Evolutionary conservation across 2,888 invertebrate genomes (phyloP), one percentile per base, ranked within the genome.

Genomic region (Anoplius nigerrimus): DNA sequence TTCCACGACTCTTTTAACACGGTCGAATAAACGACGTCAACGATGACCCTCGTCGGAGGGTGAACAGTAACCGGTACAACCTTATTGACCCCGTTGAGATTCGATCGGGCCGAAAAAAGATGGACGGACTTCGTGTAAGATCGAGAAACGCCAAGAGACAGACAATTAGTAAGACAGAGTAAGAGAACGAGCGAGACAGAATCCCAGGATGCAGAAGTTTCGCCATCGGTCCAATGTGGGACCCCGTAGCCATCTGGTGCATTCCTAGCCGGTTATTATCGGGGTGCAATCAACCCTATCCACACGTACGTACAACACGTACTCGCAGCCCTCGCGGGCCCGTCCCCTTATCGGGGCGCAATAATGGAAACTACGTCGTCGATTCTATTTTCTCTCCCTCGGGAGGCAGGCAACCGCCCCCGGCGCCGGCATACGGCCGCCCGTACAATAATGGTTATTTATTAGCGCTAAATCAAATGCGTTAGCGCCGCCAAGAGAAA

Each of bases 401-500:
- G 84, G 83, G 85, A 81, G 70, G 65, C 76, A 18, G 16, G 16
- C 78, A 76, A 74, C 78, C 72, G 77, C 72, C 70, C 78, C 66
- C 78, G 65, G 73, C 66, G 27, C 56, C 27, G 62, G 62, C 66
- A 72, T 66, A 72, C 68, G 55, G 48, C 21, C 54, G 79, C 76
- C 82, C 80, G 82, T 79, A 85, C 86, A 87, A 86, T 87, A 87
- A 88, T 87, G 84, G 85, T 87, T 87, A 87, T 88, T 86, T 87
- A 87, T 87, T 87, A 87, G 86, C 85, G 85, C 82, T 88, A 87
- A 88, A 87, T 88, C 87, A 87, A 87, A 87, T 86, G 83, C 82
- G 86, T 85, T 85, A 84, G 81, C 83, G 75, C 81, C 71, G 79
- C 59, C 74, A 78, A 73, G 72, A 74, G 75, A 55, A 67, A 67